Evolutionary conservation across 2,113 vertebrate species (phyloP).

Genomic region (Vidua macroura): DNA sequence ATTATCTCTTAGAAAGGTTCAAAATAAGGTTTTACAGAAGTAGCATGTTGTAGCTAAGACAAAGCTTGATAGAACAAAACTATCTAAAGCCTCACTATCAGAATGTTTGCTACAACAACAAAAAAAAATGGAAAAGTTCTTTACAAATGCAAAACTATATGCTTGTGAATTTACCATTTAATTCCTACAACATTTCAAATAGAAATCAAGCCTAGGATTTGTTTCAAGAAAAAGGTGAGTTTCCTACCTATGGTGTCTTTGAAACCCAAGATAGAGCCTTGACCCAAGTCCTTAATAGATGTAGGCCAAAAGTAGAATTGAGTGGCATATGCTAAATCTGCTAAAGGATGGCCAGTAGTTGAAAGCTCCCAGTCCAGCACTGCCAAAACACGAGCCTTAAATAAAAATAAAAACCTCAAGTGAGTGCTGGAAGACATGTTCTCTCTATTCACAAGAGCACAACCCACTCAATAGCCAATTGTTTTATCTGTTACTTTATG

Average conservation of each 20-base stretch:
- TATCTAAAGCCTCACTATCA: not conserved
- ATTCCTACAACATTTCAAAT: not conserved
- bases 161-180: not conserved
- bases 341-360: conserved; percentile 87
- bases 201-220: not conserved
- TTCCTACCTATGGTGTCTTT: conserved; percentile 60
- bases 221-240: not conserved
- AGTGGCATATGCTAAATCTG: conserved; percentile 83
- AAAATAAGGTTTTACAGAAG: not conserved
- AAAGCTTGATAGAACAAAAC: not conserved
- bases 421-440: not conserved
- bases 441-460: not conserved
- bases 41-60: not conserved
- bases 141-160: not conserved
- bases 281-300: not conserved
- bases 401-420: conserved; percentile 24
- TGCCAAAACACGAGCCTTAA: conserved; percentile 84
- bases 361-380: conserved; percentile 95
- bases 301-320: conserved; percentile 79
- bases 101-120: not conserved
- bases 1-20: not conserved
- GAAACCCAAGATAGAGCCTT: not conserved
- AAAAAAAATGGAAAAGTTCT: not conserved
- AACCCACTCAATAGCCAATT: not conserved
- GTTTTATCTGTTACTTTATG: not conserved